Evolutionary conservation across 2,888 invertebrate genomes (phyloP).

Genomic region (Pollenia griseotomentosa): DNA sequence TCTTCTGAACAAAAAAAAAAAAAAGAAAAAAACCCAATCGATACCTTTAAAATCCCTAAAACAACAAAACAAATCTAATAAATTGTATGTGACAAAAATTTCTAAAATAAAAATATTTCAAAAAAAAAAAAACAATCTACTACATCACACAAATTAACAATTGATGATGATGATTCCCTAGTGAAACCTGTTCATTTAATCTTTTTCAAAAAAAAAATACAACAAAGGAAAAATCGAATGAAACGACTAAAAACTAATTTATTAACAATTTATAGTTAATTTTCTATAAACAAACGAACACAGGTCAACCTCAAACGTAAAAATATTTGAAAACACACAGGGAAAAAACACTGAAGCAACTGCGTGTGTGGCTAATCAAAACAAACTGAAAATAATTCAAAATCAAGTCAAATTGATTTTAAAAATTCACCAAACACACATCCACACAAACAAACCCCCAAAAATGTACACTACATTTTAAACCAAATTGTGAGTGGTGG

Average conservation of each 20-base stretch:
- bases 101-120: constrained; percentile 60
- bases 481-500: too few species aligned
- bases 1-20: background rate
- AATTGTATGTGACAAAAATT: constrained; percentile 70
- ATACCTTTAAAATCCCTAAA: constrained; percentile 27
- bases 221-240: background rate
- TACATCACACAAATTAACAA: constrained; percentile 62
- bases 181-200: constrained; percentile 66
- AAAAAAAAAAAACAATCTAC: constrained; percentile 2
- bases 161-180: constrained; percentile 53
- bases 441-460: background rate
- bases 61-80: constrained; percentile 32
- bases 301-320: constrained; percentile 60
- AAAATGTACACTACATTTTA: background rate
- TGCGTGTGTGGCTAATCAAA: constrained; percentile 73
- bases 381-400: constrained; percentile 27
- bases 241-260: constrained; percentile 68
- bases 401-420: constrained; percentile 57
- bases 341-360: constrained; percentile 5
- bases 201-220: constrained; percentile 2
- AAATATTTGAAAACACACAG: background rate
- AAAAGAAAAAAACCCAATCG: background rate
- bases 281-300: constrained; percentile 68
- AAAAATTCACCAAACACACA: constrained; percentile 43
- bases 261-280: constrained; percentile 73